Evolutionary conservation across 2,888 invertebrate genomes (phyloP), one percentile per base, ranked within the genome.

Genomic region (Clitarchus hookeri): DNA sequence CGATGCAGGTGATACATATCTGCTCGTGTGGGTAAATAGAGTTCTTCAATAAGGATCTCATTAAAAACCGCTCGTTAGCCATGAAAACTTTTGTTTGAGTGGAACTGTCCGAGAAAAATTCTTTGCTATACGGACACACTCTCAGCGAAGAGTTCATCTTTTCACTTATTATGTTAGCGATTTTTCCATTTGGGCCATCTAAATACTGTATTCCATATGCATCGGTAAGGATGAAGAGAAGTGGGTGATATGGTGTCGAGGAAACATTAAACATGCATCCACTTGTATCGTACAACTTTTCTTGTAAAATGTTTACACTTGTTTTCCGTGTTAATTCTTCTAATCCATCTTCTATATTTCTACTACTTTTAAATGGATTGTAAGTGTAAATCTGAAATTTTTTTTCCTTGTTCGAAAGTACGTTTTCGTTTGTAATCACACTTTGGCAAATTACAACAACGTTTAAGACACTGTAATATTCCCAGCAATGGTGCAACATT

Each of bases 401-500:
- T 8, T 65, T 0, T n/a, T 19, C 19, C n/a, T 65, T 65, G 23
- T 65, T 65, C 16, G 65, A 23, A 65, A n/a, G 19, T 9, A 65
- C n/a, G 8, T n/a, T 23, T 8, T 65, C 16, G 23, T 65, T 65
- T 11, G 65, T 8, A 9, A 65, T 16, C 65, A 23, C 16, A 65
- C 8, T n/a, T 11, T 65, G 19, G 16, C 11, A 23, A 3, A 65
- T 12, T n/a, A n/a, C 65, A 23, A 65, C n/a, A 11, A 65, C 23
- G n/a, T 65, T 65, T 65, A 65, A 16, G n/a, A 65, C 16, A 65
- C n/a, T 65, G 23, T 65, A 65, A 23, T 6, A 23, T 19, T 65
- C 65, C 65, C 65, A 65, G 65, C 65, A 65, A 65, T 65, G 65
- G 19, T 23, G 65, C n/a, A 65, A n/a, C 65, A 65, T 65, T 65